Base-by-base conservation (phyloP, 2,113 vertebrate genomes). In the Deroptyus accipitrinus region DNA sequence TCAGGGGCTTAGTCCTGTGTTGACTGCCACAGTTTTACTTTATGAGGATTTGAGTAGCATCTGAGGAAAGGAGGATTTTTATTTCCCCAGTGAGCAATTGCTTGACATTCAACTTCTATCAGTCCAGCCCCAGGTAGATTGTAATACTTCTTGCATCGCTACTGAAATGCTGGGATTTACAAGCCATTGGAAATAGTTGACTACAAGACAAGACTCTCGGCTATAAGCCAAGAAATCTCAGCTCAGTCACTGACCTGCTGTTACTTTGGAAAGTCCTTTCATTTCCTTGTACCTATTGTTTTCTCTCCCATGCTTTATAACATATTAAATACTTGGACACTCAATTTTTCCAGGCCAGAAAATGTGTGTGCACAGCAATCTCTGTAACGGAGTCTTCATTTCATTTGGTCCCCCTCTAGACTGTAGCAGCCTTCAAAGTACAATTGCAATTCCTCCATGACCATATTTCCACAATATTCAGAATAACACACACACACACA, bases 381-480 rank as follows among this genome's bases (percentile, higher is more conserved):
- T 46, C 35, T 44, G 0, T 10, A 46, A 55, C 0, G 1, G 18
- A 55, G 4, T 4, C 17, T 37, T 39, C 5, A 1, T 69, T 62
- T 31, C 42, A 8, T 20, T 44, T 20, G 7, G n/a, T 42, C n/a
- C 12, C 37, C 33, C 20, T 55, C 10, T 5, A 52, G 46, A 27
- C 30, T 44, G 20, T 9, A 74, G 17, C 33, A 86, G 7, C 44
- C 54, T 82, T 72, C 59, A 51, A 25, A 82, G 23, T 4, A 46
- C 62, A 83, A 6, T 19, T 35, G 13, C 41, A 78, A 19, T 48
- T 62, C 57, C 35, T 51, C n/a, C 33, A 13, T 4, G 2, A 35
- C 15, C 4, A 1, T 18, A 37, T 85, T 64, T 19, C 51, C 61
- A 64, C 9, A 37, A 10, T 33, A 76, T 67, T 52, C 61, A 33